Base-by-base conservation (phyloP, 2,113 vertebrate species). In the Pangasianodon hypophthalmus region DNA sequence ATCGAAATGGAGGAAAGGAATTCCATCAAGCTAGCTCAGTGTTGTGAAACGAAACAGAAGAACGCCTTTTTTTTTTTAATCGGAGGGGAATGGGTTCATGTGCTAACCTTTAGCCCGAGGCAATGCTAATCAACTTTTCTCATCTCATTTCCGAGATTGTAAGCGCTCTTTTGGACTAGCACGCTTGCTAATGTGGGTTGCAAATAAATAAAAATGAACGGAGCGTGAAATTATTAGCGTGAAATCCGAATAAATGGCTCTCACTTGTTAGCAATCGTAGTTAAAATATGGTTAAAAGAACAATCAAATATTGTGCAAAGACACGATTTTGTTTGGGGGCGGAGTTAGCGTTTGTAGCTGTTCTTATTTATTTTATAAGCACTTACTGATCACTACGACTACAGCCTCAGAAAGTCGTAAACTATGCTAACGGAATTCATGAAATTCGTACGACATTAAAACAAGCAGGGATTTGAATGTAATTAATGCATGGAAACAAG, bases 1-100 rank as follows among this genome's bases (percentile, higher is more conserved):
- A 88, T 84, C 64, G 32, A 84, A 75, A n/a, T 11, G 64, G 37
- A 84, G 67, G 64, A 62, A 67, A 37, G 79, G 18, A 88, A 82
- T 88, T 88, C 80, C 87, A 88, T 88, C 80, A 88, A 41, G 64
- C 50, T 37, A 54, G 80, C 11, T 50, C 87, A 82, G 75, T 71
- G 77, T 26, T 46, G 60, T 84, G 48, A 88, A 84, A 73, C 50
- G 11, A 56, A 71, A 52, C 87, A 84, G 50, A 84, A 84, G 80
- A 84, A 37, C 26, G 50, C 6, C 87, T n/a, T n/a, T 37, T 37
- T 37, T 37, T 37, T 37, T 26, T 71, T 24, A 56, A 26, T 69
- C n/a, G 21, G 64, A 69, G 10, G n/a, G 75, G 73, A 56, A 82
- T 69, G 79, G 56, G 48, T 69, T 41, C 41, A 21, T 56, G 32